Evolutionary conservation across 2,888 invertebrate species (phyloP).

Genomic region (Hydriomena furcata): DNA sequence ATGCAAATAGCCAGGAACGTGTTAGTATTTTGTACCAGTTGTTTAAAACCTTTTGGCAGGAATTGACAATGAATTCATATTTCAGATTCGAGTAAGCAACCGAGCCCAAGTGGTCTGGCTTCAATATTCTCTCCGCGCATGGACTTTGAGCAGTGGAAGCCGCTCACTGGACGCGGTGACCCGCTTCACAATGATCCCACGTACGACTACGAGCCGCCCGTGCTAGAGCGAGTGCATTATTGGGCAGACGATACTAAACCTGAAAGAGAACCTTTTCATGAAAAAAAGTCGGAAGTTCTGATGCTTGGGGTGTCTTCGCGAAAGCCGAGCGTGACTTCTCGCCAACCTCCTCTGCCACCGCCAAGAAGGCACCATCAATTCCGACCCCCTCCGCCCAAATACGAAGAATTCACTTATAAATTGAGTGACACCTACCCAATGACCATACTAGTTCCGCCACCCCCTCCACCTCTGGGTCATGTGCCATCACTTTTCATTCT

Average conservation of each 20-base stretch:
- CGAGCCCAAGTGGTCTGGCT: constrained; percentile 51
- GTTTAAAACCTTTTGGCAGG: neutral
- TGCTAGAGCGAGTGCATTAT: constrained; percentile 90
- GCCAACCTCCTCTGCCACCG: constrained; percentile 63
- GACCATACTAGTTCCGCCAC: constrained; percentile 88
- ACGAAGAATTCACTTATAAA: constrained; percentile 81
- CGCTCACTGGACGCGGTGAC: constrained; percentile 89
- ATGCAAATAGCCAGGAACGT: neutral
- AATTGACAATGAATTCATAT: constrained; percentile 23
- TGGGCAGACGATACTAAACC: constrained; percentile 88
- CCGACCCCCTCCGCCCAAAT: constrained; percentile 58
- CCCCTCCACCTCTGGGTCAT: constrained; percentile 78
- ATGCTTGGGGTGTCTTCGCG: constrained; percentile 88
- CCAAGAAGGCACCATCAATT: constrained; percentile 47
- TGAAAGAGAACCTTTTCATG: constrained; percentile 76
- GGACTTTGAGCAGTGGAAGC: constrained; percentile 94
- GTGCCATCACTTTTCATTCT: constrained; percentile 62
- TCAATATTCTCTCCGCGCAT: constrained; percentile 88
- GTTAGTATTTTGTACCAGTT: too few species aligned
- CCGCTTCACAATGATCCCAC: constrained; percentile 93
- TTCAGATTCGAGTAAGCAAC: constrained; percentile 58
- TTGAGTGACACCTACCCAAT: constrained; percentile 83
- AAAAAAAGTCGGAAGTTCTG: constrained; percentile 87
- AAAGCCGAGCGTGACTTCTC: constrained; percentile 84
- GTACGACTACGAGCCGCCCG: constrained; percentile 92